Evolutionary conservation across 2,797 vertebrate species (phyloP).

Genomic region (Propithecus perrieri): DNA sequence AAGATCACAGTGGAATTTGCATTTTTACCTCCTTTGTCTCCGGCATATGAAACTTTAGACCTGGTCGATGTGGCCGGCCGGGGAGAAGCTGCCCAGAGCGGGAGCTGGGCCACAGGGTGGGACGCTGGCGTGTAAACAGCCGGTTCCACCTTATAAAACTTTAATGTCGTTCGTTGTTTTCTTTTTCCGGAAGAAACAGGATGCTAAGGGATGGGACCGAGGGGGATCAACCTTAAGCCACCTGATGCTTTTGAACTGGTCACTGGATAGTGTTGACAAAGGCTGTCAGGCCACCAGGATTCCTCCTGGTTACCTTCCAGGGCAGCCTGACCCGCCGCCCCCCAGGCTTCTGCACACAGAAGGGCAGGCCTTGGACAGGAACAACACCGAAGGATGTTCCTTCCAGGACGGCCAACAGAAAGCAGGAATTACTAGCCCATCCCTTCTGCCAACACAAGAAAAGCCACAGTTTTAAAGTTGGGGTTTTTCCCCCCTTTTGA

Average conservation of each 20-base stretch:
- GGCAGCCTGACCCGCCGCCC: not conserved
- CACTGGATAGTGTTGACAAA: not conserved
- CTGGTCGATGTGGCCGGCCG: not conserved
- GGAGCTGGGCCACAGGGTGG: not conserved
- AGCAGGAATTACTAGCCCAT: not conserved
- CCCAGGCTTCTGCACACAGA: not conserved
- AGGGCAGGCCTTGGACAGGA: not conserved
- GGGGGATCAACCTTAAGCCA: not conserved
- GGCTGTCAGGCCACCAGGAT: not conserved
- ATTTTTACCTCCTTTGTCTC: not conserved
- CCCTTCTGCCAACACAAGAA: not conserved
- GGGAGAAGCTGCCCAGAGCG: not conserved
- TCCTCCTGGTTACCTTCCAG: not conserved
- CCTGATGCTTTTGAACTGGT: not conserved
- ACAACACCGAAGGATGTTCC: not conserved
- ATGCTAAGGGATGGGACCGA: not conserved
- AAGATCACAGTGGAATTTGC: not conserved
- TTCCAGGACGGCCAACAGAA: not conserved
- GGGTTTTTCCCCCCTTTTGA: not conserved
- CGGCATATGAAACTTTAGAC: not conserved
- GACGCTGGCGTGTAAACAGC: not conserved
- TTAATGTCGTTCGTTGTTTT: not conserved
- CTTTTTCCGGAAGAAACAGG: slow-evolving; percentile 33
- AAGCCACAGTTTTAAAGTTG: not conserved
- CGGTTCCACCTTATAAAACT: not conserved